A percentile compares a stretch with the other conserved stretches of the same genome.
These are phyloP conservation scores for Scaptomyza caliginosa DNA, from an alignment of 2,888 invertebrate genomes.

Conservation along the genomic window DNA sequence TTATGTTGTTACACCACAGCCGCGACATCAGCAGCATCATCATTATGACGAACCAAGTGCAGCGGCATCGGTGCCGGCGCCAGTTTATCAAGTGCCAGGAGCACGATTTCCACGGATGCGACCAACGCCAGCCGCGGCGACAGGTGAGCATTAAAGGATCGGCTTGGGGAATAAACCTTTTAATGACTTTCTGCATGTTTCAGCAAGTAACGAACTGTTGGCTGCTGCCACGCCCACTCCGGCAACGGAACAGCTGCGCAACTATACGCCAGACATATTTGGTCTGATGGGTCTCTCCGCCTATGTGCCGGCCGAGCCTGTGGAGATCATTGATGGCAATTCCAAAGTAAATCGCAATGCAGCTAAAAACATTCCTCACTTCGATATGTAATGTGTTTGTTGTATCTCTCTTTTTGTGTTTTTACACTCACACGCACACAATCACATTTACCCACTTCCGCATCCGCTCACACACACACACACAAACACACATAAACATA, in stretches of 20 bases:
- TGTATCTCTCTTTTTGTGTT: too few species aligned
- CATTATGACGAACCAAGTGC: slow-evolving; percentile 38
- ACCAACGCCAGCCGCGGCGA: slow-evolving; percentile 85
- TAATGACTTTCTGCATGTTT: too few species aligned
- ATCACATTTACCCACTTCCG: slow-evolving; percentile 14
- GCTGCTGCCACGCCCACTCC: slow-evolving; percentile 55
- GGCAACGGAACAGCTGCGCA: slow-evolving; percentile 49
- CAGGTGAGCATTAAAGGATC: slow-evolving; percentile 61
- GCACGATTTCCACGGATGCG: slow-evolving; percentile 85
- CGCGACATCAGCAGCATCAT: slow-evolving; percentile 73
- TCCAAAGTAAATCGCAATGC: slow-evolving; percentile 86
- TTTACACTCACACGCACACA: slow-evolving; percentile 12
- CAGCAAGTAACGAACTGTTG: slow-evolving; percentile 31
- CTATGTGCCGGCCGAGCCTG: slow-evolving; percentile 85
- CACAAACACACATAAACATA: slow-evolving; percentile 17
- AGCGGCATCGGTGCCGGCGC: slow-evolving; percentile 46
- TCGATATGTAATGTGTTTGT: slow-evolving; percentile 57
- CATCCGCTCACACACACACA: slow-evolving; percentile 23
- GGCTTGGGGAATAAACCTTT: too few species aligned
- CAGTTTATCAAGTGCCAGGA: slow-evolving; percentile 60
- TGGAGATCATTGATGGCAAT: slow-evolving; percentile 87
- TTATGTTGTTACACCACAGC: slow-evolving; percentile 92
- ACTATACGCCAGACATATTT: slow-evolving; percentile 83
- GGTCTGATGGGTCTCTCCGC: slow-evolving; percentile 85
- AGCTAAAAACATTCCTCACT: slow-evolving; percentile 27